Percentiles rank a stretch among this genome's conserved stretches.
phyloP scores from a whole-genome alignment of 2,888 invertebrate species.

The Coenonympha arcania region DNA sequence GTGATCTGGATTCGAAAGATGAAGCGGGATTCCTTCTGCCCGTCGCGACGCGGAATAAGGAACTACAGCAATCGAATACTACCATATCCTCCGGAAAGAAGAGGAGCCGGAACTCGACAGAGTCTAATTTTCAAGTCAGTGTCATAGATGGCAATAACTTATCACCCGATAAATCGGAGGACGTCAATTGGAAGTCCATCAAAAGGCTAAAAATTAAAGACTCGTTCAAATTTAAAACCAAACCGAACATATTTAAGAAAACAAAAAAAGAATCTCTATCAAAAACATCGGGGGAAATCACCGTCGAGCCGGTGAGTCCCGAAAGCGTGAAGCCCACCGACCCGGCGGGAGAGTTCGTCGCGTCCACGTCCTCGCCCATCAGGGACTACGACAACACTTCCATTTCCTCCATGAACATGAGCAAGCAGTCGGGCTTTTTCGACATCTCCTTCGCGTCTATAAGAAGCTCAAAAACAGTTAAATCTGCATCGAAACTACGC shows the following conservation, averaged over 20 bases:
- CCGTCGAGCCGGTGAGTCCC: slow-evolving; percentile 60
- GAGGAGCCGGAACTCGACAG: slow-evolving; percentile 67
- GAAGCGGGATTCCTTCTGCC: slow-evolving; percentile 56
- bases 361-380: slow-evolving; percentile 66
- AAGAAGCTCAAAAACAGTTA: slow-evolving; percentile 61
- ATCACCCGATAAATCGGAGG: slow-evolving; percentile 65
- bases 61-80: slow-evolving; percentile 61
- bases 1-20: slow-evolving; percentile 63
- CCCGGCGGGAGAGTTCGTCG: slow-evolving; percentile 60
- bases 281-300: slow-evolving; percentile 59
- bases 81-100: slow-evolving; percentile 69
- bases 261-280: slow-evolving; percentile 61
- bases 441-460: slow-evolving; percentile 68
- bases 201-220: slow-evolving; percentile 70
- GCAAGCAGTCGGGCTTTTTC: slow-evolving; percentile 69
- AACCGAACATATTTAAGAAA: slow-evolving; percentile 66
- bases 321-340: slow-evolving; percentile 62
- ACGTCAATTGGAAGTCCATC: slow-evolving; percentile 69
- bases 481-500: slow-evolving; percentile 65
- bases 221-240: slow-evolving; percentile 69
- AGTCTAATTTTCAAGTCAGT: slow-evolving; percentile 64
- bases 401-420: slow-evolving; percentile 64
- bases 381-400: slow-evolving; percentile 66
- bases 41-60: slow-evolving; percentile 49
- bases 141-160: slow-evolving; percentile 49